These are phyloP conservation scores for Acromyrmex heyeri DNA, from an alignment of 1,140 invertebrate genomes.

Conservation along the genomic window DNA sequence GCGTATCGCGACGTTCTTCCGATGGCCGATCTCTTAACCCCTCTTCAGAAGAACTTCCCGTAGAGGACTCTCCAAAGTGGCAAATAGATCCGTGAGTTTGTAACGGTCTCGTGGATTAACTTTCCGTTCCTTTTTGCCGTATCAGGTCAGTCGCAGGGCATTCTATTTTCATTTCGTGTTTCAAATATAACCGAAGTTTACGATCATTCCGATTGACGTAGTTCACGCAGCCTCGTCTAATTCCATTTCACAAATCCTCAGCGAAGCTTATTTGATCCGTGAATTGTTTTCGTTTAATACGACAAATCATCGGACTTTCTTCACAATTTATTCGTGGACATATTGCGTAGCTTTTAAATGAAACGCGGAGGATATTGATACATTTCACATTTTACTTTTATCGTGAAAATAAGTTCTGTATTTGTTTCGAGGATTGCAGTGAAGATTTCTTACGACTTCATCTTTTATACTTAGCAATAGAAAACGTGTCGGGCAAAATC, in stretches of 20 bases:
- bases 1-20: conserved; percentile 6
- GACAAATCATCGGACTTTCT: background rate
- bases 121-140: conserved; percentile 32
- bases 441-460: conserved; percentile 14
- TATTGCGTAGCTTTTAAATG: background rate
- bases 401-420: background rate
- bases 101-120: conserved; percentile 55
- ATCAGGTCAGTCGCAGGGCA: background rate
- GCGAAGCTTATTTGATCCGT: conserved; percentile 3
- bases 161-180: conserved; percentile 53
- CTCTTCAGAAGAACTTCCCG: conserved; percentile 22
- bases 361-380: conserved; percentile 5
- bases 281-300: conserved; percentile 38
- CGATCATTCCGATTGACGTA: conserved; percentile 42
- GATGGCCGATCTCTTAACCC: conserved; percentile 49
- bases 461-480: background rate
- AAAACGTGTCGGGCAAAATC: background rate
- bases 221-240: conserved; percentile 20
- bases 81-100: conserved; percentile 60
- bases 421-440: background rate
- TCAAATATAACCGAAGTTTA: conserved; percentile 61
- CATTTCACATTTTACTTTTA: background rate
- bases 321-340: background rate
- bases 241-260: conserved; percentile 27
- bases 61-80: conserved; percentile 33